Evolutionary conservation across 2,797 vertebrate genomes (phyloP), one percentile per base, ranked within the genome.

Genomic region (Distichodus sexfasciatus): DNA sequence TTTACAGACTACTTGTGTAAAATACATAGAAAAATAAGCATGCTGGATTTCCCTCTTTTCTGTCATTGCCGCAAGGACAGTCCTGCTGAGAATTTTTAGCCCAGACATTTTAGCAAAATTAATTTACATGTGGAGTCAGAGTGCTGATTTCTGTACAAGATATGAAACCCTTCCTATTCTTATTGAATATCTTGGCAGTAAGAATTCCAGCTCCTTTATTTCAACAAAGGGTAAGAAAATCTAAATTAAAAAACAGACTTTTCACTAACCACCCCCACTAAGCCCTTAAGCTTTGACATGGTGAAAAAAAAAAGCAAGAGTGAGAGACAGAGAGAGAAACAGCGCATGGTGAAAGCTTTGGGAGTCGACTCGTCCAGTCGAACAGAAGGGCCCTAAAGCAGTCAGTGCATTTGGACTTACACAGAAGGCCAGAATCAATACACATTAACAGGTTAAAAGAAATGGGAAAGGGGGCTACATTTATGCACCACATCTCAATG

Each of bases 401-500:
- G 40, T 48, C 28, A 73, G 35, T 17, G 23, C 69, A 75, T 72
- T 76, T 59, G 12, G 54, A 21, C 40, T 28, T 59, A 57, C 74
- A 77, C 46, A 51, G 60, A 79, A 55, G 81, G 59, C 43, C 65
- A 47, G 59, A 90, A 93, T 96, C 93, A 90, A 95, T 95, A 93
- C 77, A 87, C 90, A 94, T 94, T 91, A 94, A 89, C 73, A 72
- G 79, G 86, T 89, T 87, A 79, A 90, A 90, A 89, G 75, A 89
- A 73, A 76, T 50, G 55, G 62, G 79, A 87, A 23, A 67, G 79
- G 85, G 4, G 74, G 75, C 81, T 88, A 84, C 80, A 84, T 86
- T 84, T 82, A 84, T 84, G 81, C 73, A 79, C 85, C 76, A 82
- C 86, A 92, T 88, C 83, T 86, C 72, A 78, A 80, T 63, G 81